Percentiles rank a stretch among this genome's conserved stretches.
Evolutionary conservation across 1,140 invertebrate genomes (phyloP).

Genomic region (Heliconius hermathena): DNA sequence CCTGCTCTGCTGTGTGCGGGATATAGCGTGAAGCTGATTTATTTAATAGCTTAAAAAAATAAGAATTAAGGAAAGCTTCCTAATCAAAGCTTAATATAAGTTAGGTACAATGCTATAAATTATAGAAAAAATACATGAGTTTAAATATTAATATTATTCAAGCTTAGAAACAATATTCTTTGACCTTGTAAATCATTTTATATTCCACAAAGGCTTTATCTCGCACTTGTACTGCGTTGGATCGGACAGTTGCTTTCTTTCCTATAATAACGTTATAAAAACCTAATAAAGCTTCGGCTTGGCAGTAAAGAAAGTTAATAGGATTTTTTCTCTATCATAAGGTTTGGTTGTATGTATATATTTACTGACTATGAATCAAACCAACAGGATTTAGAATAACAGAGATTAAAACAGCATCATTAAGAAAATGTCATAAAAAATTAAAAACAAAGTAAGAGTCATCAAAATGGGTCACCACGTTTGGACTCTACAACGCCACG

Average conservation of each 20-base stretch:
- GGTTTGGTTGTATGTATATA: background rate
- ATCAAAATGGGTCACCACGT: no score
- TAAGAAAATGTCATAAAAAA: no score
- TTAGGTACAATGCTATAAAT: background rate
- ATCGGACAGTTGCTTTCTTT: conserved; percentile 13
- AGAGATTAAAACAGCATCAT: no score
- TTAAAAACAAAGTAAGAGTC: no score
- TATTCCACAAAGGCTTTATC: conserved; percentile 3
- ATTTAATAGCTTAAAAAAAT: no score
- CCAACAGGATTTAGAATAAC: background rate
- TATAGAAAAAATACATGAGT: background rate
- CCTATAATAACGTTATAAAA: conserved; percentile 4
- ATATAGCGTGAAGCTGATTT: no score
- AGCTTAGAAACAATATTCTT: background rate
- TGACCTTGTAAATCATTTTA: conserved; percentile 3
- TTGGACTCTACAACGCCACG: no score
- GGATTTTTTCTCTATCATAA: background rate
- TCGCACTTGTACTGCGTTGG: background rate
- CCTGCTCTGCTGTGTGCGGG: no score
- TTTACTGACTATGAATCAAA: background rate
- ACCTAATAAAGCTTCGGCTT: conserved; percentile 4
- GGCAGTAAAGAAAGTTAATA: conserved; percentile 5
- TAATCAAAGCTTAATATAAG: no score
- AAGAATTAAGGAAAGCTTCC: no score
- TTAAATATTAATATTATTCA: background rate